phyloP scores from a whole-genome alignment of 2,113 vertebrate species.

The Hypanus sabinus region DNA sequence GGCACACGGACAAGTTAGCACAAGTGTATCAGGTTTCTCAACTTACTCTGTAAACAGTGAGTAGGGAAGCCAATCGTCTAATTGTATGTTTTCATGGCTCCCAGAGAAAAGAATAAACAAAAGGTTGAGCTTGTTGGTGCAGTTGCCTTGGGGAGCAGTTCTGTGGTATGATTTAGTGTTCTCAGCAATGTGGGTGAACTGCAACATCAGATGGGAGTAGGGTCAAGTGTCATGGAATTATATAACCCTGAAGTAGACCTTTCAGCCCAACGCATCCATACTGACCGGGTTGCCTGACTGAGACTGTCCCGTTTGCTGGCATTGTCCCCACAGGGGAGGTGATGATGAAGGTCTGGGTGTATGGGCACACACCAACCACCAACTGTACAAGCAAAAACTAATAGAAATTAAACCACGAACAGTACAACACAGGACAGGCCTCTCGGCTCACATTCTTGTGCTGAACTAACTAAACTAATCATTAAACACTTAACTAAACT shows the following conservation, averaged over 20 bases:
- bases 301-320: too few species aligned
- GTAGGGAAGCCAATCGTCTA: background rate
- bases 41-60: background rate
- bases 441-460: too few species aligned
- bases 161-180: background rate
- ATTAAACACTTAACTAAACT: too few species aligned
- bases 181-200: background rate
- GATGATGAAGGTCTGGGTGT: background rate
- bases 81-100: background rate
- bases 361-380: background rate
- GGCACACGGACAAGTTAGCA: background rate
- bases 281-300: too few species aligned
- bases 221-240: too few species aligned
- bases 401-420: too few species aligned
- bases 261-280: too few species aligned
- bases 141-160: background rate
- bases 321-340: background rate
- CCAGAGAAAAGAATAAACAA: background rate
- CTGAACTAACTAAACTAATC: too few species aligned
- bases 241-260: too few species aligned
- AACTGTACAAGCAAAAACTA: background rate
- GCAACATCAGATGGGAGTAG: too few species aligned
- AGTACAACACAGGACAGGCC: too few species aligned
- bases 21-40: background rate
- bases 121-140: background rate